Evolutionary conservation across 2,888 invertebrate species (phyloP), one percentile per base, ranked within the genome.

Genomic region (Steromphala cineraria): DNA sequence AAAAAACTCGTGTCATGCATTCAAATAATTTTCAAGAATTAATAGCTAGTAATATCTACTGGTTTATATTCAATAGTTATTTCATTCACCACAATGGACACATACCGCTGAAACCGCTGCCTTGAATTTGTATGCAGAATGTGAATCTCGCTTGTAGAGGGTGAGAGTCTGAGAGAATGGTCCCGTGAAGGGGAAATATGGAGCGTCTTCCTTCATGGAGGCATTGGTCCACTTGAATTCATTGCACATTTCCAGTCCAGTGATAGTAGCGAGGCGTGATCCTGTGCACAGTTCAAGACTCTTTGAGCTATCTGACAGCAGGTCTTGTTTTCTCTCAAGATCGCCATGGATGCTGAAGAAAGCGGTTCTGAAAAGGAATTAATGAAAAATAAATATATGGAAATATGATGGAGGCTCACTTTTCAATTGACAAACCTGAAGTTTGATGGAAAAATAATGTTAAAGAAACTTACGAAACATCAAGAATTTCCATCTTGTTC

Each of bases 181-280:
- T n/a, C 92, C 92, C 76, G 89, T 90, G 19, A 93, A 80, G 13
- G 92, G 92, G 86, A 92, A 91, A 79, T 84, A 85, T 0, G 91
- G 91, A n/a, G 90, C 95, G 95, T 62, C 82, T 7, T 78, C 74
- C 31, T 80, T 80, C 95, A 96, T 90, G 96, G 95, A 0, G 96
- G 96, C 89, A 96, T 96, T 94, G 95, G 94, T 88, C 77, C 91
- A 88, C 31, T 89, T 86, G 89, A 97, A 96, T 79, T 96, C 95
- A 0, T 96, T 95, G 91, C 98, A 98, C 71, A 98, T 94, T 94
- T 97, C 97, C 77, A 98, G 94, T 0, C 98, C 98, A 19, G 97
- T 95, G 0, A 96, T 95, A 81, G 95, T 95, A 89, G 97, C 96
- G 21, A 97, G 28, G 2, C 85, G 82, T 15, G 87, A 82, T 10